Percentiles rank a stretch among this genome's conserved stretches.
These are phyloP conservation scores for Zhuqinia jingwanae DNA, from an alignment of 2,888 invertebrate genomes.

Conservation along the genomic window DNA sequence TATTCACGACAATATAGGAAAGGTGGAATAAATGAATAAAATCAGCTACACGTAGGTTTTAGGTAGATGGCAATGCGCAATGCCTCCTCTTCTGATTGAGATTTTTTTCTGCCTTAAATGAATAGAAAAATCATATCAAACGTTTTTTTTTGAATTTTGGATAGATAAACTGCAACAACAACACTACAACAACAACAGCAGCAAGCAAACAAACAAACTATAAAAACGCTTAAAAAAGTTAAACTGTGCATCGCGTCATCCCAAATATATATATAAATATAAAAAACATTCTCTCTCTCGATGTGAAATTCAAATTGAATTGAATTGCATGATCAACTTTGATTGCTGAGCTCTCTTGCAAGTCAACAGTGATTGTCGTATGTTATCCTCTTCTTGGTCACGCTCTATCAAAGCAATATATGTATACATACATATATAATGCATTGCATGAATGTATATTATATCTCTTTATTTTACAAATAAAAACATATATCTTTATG, in stretches of 20 bases:
- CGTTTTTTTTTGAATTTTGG: not conserved
- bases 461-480: not conserved
- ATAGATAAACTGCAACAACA: not conserved
- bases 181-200: too few relatives aligned
- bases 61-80: too few relatives aligned
- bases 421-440: not conserved
- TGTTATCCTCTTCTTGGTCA: conserved; percentile 43
- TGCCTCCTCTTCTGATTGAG: too few relatives aligned
- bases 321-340: conserved; percentile 35
- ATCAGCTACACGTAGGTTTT: conserved; percentile 52
- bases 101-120: conserved; percentile 11
- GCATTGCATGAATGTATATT: not conserved
- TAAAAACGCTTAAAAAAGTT: not conserved
- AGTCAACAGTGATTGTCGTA: conserved; percentile 24
- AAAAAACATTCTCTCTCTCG: too few relatives aligned
- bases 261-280: too few relatives aligned
- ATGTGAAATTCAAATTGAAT: not conserved
- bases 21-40: conserved; percentile 44
- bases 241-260: not conserved
- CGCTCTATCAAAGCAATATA: conserved; percentile 39
- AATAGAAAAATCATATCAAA: conserved; percentile 12
- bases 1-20: not conserved
- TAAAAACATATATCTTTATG: not conserved
- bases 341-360: conserved; percentile 1
- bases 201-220: not conserved